Conservation (phyloP, 1,140 invertebrate species). For the Amphibalanus amphitrite region DNA sequence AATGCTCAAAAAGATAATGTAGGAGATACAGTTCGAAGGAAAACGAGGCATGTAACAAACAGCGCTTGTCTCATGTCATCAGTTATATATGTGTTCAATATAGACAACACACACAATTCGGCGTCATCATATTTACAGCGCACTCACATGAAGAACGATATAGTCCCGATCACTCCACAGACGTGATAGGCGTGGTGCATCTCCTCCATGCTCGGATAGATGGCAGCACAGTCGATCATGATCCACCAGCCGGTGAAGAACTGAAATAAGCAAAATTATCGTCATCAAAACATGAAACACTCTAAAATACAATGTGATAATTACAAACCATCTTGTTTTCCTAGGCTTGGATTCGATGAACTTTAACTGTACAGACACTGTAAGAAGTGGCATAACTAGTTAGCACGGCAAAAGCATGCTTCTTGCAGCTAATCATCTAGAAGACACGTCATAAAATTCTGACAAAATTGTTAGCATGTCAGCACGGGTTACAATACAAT, state of each 20-base stretch:
- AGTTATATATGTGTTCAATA: background rate
- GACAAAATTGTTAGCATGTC: too few species aligned
- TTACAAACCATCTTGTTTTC: background rate
- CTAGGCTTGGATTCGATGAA: background rate
- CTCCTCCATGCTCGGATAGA: constrained; percentile 43
- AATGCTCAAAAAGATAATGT: background rate
- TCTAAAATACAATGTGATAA: background rate
- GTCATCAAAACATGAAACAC: background rate
- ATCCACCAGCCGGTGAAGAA: constrained; percentile 97
- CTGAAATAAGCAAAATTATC: constrained; percentile 34
- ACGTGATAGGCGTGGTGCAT: constrained; percentile 65
- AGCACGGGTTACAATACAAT: too few species aligned
- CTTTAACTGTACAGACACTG: background rate
- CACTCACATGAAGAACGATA: constrained; percentile 81
- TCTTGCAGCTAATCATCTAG: too few species aligned
- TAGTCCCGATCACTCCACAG: constrained; percentile 83
- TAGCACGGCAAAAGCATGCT: too few species aligned
- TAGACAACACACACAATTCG: background rate
- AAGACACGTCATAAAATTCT: too few species aligned
- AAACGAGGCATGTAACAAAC: background rate
- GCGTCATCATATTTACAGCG: background rate
- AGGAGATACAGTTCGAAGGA: background rate
- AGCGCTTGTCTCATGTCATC: background rate
- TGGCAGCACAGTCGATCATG: constrained; percentile 79
- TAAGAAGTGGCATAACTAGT: too few species aligned